These are phyloP conservation scores for Choloepus didactylus DNA, from an alignment of 2,797 vertebrate species.

Conservation along the genomic window DNA sequence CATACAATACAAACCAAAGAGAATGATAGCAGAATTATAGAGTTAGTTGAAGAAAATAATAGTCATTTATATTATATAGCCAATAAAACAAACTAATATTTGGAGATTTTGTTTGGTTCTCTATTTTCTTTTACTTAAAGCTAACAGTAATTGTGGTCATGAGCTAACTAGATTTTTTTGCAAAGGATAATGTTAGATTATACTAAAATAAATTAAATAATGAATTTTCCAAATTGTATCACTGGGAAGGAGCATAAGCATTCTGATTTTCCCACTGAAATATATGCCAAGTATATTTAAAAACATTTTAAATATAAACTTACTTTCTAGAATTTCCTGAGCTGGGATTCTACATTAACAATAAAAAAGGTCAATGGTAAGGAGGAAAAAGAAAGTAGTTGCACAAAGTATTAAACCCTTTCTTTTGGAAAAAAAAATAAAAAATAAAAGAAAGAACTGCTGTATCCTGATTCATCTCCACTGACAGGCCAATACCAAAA, in stretches of 20 bases:
- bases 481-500: not conserved
- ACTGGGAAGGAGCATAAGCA: not conserved
- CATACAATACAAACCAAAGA: not conserved
- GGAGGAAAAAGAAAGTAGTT: not conserved
- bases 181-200: not conserved
- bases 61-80: not conserved
- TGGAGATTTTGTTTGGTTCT: not conserved
- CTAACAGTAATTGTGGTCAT: rapidly evolving
- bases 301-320: conserved; percentile 31
- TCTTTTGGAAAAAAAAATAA: not conserved
- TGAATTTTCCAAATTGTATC: conserved; percentile 2
- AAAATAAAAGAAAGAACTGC: not conserved
- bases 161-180: not conserved
- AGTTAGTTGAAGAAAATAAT: not conserved
- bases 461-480: conserved; percentile 59
- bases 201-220: not conserved
- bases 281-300: not conserved
- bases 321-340: conserved; percentile 43
- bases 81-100: not conserved
- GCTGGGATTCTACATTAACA: not conserved
- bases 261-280: not conserved
- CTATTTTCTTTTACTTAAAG: conserved; percentile 1
- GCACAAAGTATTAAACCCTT: conserved; percentile 4
- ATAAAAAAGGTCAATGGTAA: not conserved
- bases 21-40: not conserved